A percentile compares a stretch with the other conserved stretches of the same genome.
Conservation (phyloP, 2,888 invertebrate genomes). For the Suillia variegata region DNA sequence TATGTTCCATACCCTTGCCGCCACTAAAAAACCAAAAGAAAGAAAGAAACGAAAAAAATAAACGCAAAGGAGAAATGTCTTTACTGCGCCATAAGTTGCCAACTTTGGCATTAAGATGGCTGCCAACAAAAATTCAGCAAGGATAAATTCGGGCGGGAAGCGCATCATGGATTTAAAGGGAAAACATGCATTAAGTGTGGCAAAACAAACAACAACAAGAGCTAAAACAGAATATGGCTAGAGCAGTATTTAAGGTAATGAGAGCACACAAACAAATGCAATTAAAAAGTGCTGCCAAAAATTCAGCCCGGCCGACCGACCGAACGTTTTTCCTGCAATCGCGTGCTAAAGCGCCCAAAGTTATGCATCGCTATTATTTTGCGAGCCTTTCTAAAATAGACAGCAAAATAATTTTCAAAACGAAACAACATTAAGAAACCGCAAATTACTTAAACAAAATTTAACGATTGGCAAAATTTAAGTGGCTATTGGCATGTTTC, state of each 20-base stretch:
- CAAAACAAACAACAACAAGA: not conserved
- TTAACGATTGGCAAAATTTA: constrained; percentile 3
- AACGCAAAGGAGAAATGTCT: constrained; percentile 1
- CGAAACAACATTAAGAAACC: too few species aligned
- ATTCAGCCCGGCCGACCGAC: too few species aligned
- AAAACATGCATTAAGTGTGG: constrained; percentile 1
- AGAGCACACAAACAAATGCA: constrained; percentile 50
- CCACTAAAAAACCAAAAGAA: not conserved
- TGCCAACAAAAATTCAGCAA: constrained; percentile 9
- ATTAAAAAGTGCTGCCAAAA: constrained; percentile 54
- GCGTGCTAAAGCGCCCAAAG: constrained; percentile 9
- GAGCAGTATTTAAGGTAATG: constrained; percentile 50
- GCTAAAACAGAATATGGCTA: not conserved
- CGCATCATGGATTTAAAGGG: too few species aligned
- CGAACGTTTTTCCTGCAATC: not conserved
- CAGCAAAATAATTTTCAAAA: too few species aligned
- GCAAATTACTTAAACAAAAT: not conserved
- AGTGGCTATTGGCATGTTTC: too few species aligned
- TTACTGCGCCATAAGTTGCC: constrained; percentile 12
- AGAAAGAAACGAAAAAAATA: not conserved
- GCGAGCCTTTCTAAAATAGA: too few species aligned
- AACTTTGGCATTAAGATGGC: constrained; percentile 19
- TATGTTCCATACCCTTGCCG: too few species aligned
- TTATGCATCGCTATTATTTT: too few species aligned
- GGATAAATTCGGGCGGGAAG: too few species aligned